A percentile compares a stretch with the other conserved stretches of the same genome.
These are phyloP conservation scores for Hymenopus coronatus DNA, from an alignment of 2,888 invertebrate species.

Conservation along the genomic window DNA sequence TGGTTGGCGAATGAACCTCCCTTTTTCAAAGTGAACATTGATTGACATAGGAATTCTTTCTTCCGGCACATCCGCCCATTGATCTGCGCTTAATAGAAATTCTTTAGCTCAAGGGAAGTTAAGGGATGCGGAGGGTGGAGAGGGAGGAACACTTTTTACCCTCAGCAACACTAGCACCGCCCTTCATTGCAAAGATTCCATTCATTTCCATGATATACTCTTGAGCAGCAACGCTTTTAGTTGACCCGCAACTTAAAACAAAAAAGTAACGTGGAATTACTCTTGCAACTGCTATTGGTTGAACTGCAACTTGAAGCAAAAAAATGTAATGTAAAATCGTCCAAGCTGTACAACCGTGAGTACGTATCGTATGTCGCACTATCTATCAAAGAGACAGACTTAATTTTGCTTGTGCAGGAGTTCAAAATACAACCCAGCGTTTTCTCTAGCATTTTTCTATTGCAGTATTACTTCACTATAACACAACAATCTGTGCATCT, in stretches of 20 bases:
- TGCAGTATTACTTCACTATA: too few relatives aligned
- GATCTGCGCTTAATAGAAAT: constrained; percentile 13
- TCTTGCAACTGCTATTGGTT: background rate
- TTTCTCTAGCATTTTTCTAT: too few relatives aligned
- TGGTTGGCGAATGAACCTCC: background rate
- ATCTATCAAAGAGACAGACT: too few relatives aligned
- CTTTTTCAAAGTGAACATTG: background rate
- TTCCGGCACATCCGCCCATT: background rate
- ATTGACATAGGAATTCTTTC: constrained; percentile 13
- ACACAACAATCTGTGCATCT: too few relatives aligned
- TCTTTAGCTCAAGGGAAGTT: background rate
- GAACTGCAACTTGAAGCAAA: background rate
- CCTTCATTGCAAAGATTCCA: background rate
- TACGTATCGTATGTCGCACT: too few relatives aligned
- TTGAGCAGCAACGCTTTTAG: background rate
- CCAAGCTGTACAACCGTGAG: too few relatives aligned
- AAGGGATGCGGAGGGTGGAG: background rate
- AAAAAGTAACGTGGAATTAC: background rate
- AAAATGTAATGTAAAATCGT: background rate
- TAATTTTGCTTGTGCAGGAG: too few relatives aligned
- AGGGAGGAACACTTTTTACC: background rate
- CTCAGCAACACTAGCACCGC: background rate
- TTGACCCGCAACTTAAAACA: background rate
- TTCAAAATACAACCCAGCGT: too few relatives aligned
- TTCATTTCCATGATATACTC: background rate